Evolutionary conservation across 1,140 invertebrate genomes (phyloP), one percentile per base, ranked within the genome.

Genomic region (Macrocentrus cingulum): DNA sequence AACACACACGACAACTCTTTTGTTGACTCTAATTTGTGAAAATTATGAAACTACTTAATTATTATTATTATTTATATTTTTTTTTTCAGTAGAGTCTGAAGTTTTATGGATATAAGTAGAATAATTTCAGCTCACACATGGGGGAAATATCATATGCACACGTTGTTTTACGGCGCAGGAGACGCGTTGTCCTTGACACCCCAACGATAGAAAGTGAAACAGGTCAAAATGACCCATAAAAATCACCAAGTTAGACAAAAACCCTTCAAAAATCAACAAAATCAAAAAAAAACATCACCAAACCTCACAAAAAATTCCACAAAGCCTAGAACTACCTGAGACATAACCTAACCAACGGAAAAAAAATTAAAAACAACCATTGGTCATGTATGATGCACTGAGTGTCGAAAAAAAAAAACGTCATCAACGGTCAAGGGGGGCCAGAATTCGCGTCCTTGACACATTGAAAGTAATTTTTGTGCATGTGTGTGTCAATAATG

Each of bases 131-230:
- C n/a, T n/a, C n/a, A n/a, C n/a, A n/a, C n/a, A n/a, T n/a, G n/a
- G n/a, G 8, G 36, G 8, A 11, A 39, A 29, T 29, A 29, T 15
- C 15, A n/a, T 39, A 39, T 39, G 15, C 13, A 39, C 36, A 39
- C 19, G 20, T 23, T 51, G 18, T 51, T 25, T 41, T 41, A n/a
- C 39, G 15, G 16, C 15, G 20, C 49, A 34, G 45, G 39, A 20
- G 45, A 51, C 37, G 56, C 45, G 56, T 58, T 58, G 48, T 51
- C 56, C 56, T 58, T 58, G 56, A 58, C 56, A 58, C 25, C 36
- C 50, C 45, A 37, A 51, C 29, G 54, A 56, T 49, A 56, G 54
- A 56, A 56, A 56, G 54, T 56, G 54, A 56, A 56, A 56, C 54
- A 56, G 54, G 44, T 56, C 46, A 46, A 32, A 16, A 15, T 48